Base-by-base conservation (phyloP, 2,113 vertebrate genomes). In the Phasianus colchicus region DNA sequence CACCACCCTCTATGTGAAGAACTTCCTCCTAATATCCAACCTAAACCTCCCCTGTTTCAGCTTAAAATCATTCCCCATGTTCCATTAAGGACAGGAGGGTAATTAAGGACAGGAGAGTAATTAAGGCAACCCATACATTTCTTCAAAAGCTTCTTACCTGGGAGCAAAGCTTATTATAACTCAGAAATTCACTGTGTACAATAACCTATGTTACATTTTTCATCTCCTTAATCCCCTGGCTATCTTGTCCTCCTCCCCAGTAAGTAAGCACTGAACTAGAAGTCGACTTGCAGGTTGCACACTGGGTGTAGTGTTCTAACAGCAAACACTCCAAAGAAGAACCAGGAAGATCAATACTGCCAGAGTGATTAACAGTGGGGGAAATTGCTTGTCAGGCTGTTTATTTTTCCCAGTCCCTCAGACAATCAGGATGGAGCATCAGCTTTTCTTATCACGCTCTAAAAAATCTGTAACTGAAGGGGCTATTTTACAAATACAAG, bases 281-380 rank as follows among this genome's bases (percentile, higher is more conserved):
- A 34, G 57, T 7, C 1, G 1, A 36, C 30, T 69, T 3, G 3
- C 13, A 2, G 18, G 11, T 58, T 38, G 54, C 16, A 17, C 0
- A 0, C 8, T 57, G 69, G 15, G 30, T 14, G 27, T 2, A 70
- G 42, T 14, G 60, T 65, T 88, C 64, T 69, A 88, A 29, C 32
- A 72, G 65, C n/a, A 67, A 63, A 8, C 80, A 77, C 29, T 65
- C 54, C 0, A 1, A 27, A 34, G 24, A 71, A 88, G 15, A 90
- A 32, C 20, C 30, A 67, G 4, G 19, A 66, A 27, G 40, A 43
- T 52, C 79, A 45, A 32, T 40, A 70, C 10, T 86, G 80, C n/a
- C 80, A 86, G 40, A 77, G 42, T 67, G 32, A 86, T 11, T 67
- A 76, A 72, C 34, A 63, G 11, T 20, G 88, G 21, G 73, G 27